Percentiles rank a stretch among this genome's conserved stretches.
Conservation (phyloP, 2,113 vertebrate species). For the Pelmatolapia mariae region DNA sequence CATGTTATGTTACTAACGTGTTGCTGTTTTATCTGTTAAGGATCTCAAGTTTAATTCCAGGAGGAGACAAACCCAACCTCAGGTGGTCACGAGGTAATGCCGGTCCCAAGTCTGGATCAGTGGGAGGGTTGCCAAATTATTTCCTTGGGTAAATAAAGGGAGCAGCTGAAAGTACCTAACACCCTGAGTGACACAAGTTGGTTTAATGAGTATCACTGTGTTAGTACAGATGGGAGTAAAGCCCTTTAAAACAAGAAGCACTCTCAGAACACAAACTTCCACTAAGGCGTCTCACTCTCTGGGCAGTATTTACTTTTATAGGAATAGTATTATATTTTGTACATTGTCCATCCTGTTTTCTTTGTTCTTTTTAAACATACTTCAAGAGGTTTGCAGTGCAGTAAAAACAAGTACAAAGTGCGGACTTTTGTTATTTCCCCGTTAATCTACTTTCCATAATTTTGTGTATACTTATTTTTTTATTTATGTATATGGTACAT, state of each 20-base stretch:
- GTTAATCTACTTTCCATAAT: rapidly evolving
- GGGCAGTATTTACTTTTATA: neutral
- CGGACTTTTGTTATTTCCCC: neutral
- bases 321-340: neutral
- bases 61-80: neutral
- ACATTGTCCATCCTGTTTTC: neutral
- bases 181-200: rapidly evolving
- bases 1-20: neutral
- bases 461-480: neutral
- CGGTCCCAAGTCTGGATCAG: neutral
- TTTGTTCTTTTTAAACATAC: neutral
- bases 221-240: neutral
- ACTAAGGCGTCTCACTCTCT: neutral
- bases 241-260: neutral
- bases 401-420: neutral
- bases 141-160: neutral
- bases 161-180: neutral
- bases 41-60: neutral
- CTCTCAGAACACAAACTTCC: neutral
- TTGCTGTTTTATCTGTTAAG: neutral
- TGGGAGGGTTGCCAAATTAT: neutral
- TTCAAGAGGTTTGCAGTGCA: neutral
- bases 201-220: neutral
- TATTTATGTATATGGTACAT: neutral
- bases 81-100: rapidly evolving